Conservation (phyloP, 2,113 vertebrate species). For the Notarius lentiginosus region DNA sequence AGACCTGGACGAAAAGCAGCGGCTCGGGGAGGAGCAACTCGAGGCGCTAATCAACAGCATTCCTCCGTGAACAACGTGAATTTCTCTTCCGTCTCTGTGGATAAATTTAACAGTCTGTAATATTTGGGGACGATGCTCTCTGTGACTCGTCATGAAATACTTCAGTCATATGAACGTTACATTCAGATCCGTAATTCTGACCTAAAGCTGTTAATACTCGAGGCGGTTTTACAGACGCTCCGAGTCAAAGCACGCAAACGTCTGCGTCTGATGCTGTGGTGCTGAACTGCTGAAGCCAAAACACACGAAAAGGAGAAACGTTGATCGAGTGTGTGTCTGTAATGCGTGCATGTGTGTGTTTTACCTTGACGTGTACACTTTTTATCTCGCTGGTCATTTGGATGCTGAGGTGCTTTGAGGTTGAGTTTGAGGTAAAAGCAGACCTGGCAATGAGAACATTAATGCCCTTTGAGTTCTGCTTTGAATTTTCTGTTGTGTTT, state of each 20-base stretch:
- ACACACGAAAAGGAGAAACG: not conserved
- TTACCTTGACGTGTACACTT: not conserved
- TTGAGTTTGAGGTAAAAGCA: not conserved
- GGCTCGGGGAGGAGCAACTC: constrained; percentile 83
- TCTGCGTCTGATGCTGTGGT: not conserved
- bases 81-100: not conserved
- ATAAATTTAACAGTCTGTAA: not conserved
- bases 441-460: not conserved
- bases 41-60: constrained; percentile 73
- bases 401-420: constrained; percentile 18
- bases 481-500: constrained; percentile 39
- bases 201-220: not conserved
- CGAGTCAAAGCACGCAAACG: not conserved
- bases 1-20: constrained; percentile 85
- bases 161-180: not conserved
- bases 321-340: not conserved
- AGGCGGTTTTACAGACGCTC: not conserved
- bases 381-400: not conserved
- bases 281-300: not conserved
- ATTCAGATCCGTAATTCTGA: not conserved
- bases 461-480: not conserved
- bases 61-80: constrained; percentile 50
- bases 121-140: not conserved
- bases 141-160: not conserved
- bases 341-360: not conserved